Percentiles rank a stretch among this genome's conserved stretches.
Conservation (phyloP, 1,140 invertebrate species). For the Drosophila lowei region DNA sequence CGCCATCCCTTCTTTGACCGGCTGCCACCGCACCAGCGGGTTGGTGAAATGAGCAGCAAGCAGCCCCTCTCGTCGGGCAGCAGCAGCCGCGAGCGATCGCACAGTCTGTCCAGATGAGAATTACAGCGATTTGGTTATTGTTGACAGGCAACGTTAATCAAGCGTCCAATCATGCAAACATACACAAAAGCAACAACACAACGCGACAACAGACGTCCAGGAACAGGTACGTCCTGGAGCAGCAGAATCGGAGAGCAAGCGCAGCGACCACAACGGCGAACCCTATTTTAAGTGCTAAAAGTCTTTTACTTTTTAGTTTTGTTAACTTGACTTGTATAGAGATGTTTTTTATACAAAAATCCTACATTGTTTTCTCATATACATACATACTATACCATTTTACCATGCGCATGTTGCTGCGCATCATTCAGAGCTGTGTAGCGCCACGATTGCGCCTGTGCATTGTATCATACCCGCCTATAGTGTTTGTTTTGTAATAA, state of each 20-base stretch:
- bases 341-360: slow-evolving; percentile 59
- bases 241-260: slow-evolving; percentile 36
- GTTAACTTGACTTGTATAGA: slow-evolving; percentile 75
- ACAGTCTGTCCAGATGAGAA: slow-evolving; percentile 83
- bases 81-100: slow-evolving; percentile 82
- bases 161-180: slow-evolving; percentile 58
- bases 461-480: slow-evolving; percentile 49
- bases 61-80: slow-evolving; percentile 77
- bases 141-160: slow-evolving; percentile 74
- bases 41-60: slow-evolving; percentile 84
- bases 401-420: slow-evolving; percentile 44
- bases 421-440: slow-evolving; percentile 53
- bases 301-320: slow-evolving; percentile 58
- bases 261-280: slow-evolving; percentile 41
- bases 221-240: slow-evolving; percentile 35
- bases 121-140: slow-evolving; percentile 83
- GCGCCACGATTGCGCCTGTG: slow-evolving; percentile 46
- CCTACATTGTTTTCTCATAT: slow-evolving; percentile 35
- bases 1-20: slow-evolving; percentile 97
- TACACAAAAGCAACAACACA: slow-evolving; percentile 23
- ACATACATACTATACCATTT: slow-evolving; percentile 3
- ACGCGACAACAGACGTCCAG: slow-evolving; percentile 42
- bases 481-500: slow-evolving; percentile 77
- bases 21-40: slow-evolving; percentile 89
- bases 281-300: slow-evolving; percentile 64